Evolutionary conservation across 2,888 invertebrate genomes (phyloP), one percentile per base, ranked within the genome.

Genomic region (Galerucella nymphaeae): DNA sequence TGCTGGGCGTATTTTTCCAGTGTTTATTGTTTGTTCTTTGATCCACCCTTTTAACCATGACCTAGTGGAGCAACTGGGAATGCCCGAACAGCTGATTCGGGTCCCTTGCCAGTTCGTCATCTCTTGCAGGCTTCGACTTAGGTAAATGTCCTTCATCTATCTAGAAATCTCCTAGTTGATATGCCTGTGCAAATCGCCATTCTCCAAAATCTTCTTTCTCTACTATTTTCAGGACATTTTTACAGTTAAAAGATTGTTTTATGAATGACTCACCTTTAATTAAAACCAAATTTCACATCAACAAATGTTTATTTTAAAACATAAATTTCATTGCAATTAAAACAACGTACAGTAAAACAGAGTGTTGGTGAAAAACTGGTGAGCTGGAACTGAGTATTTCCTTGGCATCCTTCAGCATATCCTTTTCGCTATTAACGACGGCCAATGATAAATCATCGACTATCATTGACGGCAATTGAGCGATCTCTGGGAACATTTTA

Each of bases 381-480:
- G 58, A 58, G 13, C 58, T 30, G 1, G 23, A 23, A 20, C 6
- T 58, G 4, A 58, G 30, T 14, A 58, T 58, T 58, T 58, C n/a
- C 1, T 58, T 58, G 30, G 58, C 58, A 6, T 58, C 30, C 8
- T 30, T 30, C 23, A 58, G 0, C 23, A 58, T 20, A 11, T 13
- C 13, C n/a, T 58, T 58, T 14, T 58, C 58, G 23, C n/a, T 30
- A 8, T 58, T 23, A 14, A 30, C 30, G 8, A 58, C 14, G 6
- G 58, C 58, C 6, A 20, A 14, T 13, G 58, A 58, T 58, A 58
- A 30, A 58, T 58, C 58, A 58, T 58, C 58, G 4, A 23, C 58
- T 13, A 58, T 58, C 58, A 58, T 58, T 14, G 23, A n/a, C 5
- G 58, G 30, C 4, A 58, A 30, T 30, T 58, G 23, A 30, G 13